A percentile compares a stretch with the other conserved stretches of the same genome.
Conservation (phyloP, 2,797 vertebrate species). For the Coreius guichenoti region DNA sequence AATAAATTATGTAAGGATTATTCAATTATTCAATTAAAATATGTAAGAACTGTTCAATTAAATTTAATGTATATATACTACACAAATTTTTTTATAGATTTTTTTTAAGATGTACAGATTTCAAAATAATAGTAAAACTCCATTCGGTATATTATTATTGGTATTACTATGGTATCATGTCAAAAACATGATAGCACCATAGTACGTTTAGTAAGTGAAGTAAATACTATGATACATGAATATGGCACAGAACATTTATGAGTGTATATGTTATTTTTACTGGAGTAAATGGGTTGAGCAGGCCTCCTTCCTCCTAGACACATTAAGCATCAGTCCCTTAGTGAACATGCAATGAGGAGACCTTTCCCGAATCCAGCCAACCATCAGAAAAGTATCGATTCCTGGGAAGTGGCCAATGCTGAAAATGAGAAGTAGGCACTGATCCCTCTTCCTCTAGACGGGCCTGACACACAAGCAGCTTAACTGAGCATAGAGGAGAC, state of each 20-base stretch:
- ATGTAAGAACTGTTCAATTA: no score
- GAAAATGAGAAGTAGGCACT: constrained; percentile 25
- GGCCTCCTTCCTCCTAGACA: background rate
- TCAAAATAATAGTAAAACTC: no score
- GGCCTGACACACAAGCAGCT: constrained; percentile 22
- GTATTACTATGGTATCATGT: background rate
- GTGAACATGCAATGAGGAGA: background rate
- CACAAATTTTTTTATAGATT: no score
- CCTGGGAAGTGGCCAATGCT: constrained; percentile 1
- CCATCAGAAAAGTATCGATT: constrained; percentile 36
- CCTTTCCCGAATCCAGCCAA: constrained; percentile 12
- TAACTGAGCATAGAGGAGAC: constrained; percentile 40
- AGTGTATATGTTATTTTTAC: background rate
- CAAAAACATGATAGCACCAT: background rate
- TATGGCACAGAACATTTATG: background rate
- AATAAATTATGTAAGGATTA: no score
- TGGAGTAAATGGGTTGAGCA: constrained; percentile 4
- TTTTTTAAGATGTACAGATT: no score
- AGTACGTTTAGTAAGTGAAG: background rate
- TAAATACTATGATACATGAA: background rate
- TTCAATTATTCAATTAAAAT: no score
- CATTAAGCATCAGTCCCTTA: constrained; percentile 19
- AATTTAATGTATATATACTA: no score
- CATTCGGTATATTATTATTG: no score
- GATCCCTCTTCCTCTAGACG: constrained; percentile 32